A percentile compares a stretch with the other conserved stretches of the same genome.
phyloP scores from a whole-genome alignment of 2,888 invertebrate species.

The Podotricha telesiphe region DNA sequence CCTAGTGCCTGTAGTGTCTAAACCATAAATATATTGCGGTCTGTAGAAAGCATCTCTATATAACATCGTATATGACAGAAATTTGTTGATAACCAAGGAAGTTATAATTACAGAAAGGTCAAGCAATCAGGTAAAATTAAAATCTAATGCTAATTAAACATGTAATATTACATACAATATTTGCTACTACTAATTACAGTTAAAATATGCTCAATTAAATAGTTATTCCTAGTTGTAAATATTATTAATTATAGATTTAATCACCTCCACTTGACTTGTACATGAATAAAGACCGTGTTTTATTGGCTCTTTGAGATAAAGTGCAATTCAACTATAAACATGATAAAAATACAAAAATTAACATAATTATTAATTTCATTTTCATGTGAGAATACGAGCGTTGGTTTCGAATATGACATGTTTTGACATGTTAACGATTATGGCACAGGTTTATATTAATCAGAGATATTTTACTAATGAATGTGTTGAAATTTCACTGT shows the following conservation, averaged over 20 bases:
- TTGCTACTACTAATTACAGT: constrained; percentile 32
- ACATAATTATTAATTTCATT: constrained; percentile 57
- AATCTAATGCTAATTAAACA: constrained; percentile 29
- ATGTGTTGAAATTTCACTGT: constrained; percentile 49
- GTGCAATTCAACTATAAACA: constrained; percentile 49
- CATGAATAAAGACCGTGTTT: constrained; percentile 56
- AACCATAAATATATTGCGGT: neutral
- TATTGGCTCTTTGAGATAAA: constrained; percentile 54
- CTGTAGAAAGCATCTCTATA: neutral
- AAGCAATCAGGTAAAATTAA: constrained; percentile 20
- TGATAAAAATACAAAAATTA: constrained; percentile 55
- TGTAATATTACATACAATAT: constrained; percentile 17
- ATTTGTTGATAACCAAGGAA: neutral
- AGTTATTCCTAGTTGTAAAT: constrained; percentile 38
- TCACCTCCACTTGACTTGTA: constrained; percentile 49
- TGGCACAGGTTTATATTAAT: constrained; percentile 46
- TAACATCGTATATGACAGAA: neutral
- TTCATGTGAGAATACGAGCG: constrained; percentile 55
- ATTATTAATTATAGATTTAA: constrained; percentile 46
- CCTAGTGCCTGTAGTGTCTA: neutral
- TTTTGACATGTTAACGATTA: constrained; percentile 60
- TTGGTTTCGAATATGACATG: constrained; percentile 61
- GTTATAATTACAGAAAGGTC: constrained; percentile 1
- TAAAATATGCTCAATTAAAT: constrained; percentile 38
- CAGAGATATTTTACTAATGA: constrained; percentile 48